Percentiles rank a stretch among this genome's conserved stretches.
Evolutionary conservation across 2,113 vertebrate species (phyloP).

Genomic region (Numenius arquata): DNA sequence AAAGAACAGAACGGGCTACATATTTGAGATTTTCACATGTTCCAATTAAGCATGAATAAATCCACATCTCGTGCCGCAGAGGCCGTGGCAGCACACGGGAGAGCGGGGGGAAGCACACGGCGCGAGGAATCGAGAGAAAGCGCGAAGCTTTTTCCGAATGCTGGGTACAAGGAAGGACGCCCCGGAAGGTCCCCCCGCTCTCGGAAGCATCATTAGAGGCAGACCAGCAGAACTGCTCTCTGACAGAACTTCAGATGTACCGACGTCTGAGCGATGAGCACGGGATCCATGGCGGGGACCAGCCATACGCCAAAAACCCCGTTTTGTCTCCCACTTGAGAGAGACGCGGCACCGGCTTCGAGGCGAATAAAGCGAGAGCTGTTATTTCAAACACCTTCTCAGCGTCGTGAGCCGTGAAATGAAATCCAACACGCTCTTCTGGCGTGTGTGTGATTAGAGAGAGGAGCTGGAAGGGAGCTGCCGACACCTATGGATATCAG

Average conservation of each 20-base stretch:
- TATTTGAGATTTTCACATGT: constrained; percentile 52
- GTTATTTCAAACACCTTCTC: background rate
- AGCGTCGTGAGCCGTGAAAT: constrained; percentile 1
- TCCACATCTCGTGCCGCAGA: background rate
- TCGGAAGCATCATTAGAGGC: rapidly evolving
- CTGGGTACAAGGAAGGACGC: background rate
- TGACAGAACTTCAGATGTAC: rapidly evolving
- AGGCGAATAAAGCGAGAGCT: background rate
- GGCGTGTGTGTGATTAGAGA: background rate
- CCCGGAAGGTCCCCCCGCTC: background rate
- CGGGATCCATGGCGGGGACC: background rate
- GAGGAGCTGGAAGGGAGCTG: background rate
- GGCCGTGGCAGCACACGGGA: background rate
- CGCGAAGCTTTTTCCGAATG: rapidly evolving
- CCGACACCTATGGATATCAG: background rate
- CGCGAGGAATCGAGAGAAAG: background rate
- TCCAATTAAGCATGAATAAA: constrained; percentile 54
- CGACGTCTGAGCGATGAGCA: background rate
- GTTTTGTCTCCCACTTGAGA: background rate
- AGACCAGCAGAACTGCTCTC: background rate
- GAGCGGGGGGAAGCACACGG: background rate
- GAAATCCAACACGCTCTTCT: background rate
- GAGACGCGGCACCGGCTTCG: background rate
- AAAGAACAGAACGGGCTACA: constrained; percentile 62
- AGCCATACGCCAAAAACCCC: background rate